phyloP scores from a whole-genome alignment of 2,888 invertebrate species.

The Brachyptera putata region DNA sequence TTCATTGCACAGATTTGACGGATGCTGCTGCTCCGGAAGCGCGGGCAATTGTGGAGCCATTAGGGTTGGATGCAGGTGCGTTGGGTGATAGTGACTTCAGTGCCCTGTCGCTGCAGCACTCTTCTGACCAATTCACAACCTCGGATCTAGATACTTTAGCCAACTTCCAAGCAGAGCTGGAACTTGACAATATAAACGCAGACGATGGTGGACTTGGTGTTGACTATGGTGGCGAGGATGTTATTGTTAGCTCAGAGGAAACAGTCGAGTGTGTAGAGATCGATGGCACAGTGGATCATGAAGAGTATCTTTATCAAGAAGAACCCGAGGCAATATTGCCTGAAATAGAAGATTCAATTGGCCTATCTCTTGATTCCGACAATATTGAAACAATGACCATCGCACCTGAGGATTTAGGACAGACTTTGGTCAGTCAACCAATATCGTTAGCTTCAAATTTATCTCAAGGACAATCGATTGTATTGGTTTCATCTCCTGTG shows the following conservation, averaged over 20 bases:
- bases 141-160: slow-evolving; percentile 45
- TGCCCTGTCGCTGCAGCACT: slow-evolving; percentile 39
- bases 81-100: slow-evolving; percentile 42
- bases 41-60: slow-evolving; percentile 41
- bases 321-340: slow-evolving; percentile 30
- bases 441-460: too few species aligned
- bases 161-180: slow-evolving; percentile 46
- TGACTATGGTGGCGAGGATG: slow-evolving; percentile 25
- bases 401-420: too few species aligned
- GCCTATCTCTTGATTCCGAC: background rate
- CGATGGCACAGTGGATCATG: slow-evolving; percentile 19
- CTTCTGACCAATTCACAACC: slow-evolving; percentile 38
- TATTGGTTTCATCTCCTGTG: too few species aligned
- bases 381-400: too few species aligned
- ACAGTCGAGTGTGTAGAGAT: slow-evolving; percentile 30
- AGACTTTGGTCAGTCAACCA: too few species aligned
- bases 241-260: slow-evolving; percentile 22
- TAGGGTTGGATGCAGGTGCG: slow-evolving; percentile 39
- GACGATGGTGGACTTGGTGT: slow-evolving; percentile 25
- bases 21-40: slow-evolving; percentile 32
- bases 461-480: too few species aligned
- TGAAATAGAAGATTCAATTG: slow-evolving; percentile 27
- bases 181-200: slow-evolving; percentile 44
- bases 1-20: slow-evolving; percentile 26
- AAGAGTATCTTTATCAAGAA: background rate